Evolutionary conservation across 2,888 invertebrate genomes (phyloP), one percentile per base, ranked within the genome.

Genomic region (Metallyticus violacea): DNA sequence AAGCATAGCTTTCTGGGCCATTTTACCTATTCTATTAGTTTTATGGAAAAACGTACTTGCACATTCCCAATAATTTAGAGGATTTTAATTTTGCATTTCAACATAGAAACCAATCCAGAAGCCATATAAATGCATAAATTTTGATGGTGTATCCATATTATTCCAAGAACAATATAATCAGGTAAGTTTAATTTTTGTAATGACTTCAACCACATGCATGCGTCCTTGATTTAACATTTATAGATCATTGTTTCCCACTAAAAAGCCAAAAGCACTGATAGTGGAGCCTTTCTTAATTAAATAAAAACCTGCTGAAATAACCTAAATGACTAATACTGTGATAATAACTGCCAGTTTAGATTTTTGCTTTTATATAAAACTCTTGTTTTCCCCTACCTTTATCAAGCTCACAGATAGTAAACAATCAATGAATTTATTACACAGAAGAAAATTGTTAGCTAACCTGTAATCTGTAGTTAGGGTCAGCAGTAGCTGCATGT

Each of bases 381-480:
- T 15, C 40, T 62, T 22, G 15, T 15, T 15, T 15, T 62, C 22
- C 40, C 40, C 40, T 62, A 62, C 15, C 40, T 15, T 62, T 62
- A 62, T 62, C 15, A 62, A 62, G 40, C 40, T 15, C 40, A 62
- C 15, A 62, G 15, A 15, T 15, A 2, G 40, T 62, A 62, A 62
- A 62, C 22, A 15, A 15, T 15, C 22, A 62, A 62, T n/a, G 40
- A 15, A 62, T 62, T 62, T 62, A 62, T 62, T 15, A 40, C 15
- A 76, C 7, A 26, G 27, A 82, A 15, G 15, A 62, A 82, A 82
- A 62, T 15, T 15, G 25, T 62, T 76, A 62, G 90, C 94, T 95
- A 94, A 97, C 97, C 96, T 97, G 97, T 91, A 97, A 94, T 93
- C 97, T 96, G 93, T 97, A 97, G 93, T 96, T 97, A 89, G 96